Conservation (phyloP, 2,797 vertebrate species). For the Tenualosa ilisha region DNA sequence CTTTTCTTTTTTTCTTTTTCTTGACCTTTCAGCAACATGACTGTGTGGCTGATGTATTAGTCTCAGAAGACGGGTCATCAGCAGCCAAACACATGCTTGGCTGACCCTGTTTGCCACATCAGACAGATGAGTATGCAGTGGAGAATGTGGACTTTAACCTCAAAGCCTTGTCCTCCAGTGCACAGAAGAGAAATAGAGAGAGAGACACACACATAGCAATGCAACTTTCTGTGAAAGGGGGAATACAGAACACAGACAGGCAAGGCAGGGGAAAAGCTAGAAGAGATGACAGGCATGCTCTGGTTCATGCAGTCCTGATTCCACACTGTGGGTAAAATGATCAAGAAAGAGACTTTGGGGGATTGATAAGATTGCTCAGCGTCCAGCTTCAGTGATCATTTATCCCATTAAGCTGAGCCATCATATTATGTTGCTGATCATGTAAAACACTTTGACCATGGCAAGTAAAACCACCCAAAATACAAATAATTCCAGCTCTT, state of each 20-base stretch:
- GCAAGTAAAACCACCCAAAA: background rate
- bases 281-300: no score
- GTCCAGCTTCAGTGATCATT: no score
- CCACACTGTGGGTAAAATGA: no score
- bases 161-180: background rate
- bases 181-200: background rate
- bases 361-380: no score
- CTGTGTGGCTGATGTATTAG: slow-evolving; percentile 24
- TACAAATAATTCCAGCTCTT: background rate
- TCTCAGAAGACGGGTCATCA: slow-evolving; percentile 26
- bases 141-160: background rate
- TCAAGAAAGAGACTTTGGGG: no score
- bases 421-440: background rate
- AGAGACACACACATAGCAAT: background rate
- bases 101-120: slow-evolving; percentile 20
- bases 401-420: background rate
- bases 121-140: slow-evolving; percentile 11
- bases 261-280: no score
- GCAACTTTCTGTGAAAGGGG: no score
- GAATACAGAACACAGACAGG: no score
- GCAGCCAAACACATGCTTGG: slow-evolving; percentile 36
- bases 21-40: background rate
- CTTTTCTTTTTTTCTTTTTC: background rate
- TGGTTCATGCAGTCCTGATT: no score
- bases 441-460: background rate